Base-by-base conservation (phyloP, 2,888 invertebrate species). In the Leucania comma region DNA sequence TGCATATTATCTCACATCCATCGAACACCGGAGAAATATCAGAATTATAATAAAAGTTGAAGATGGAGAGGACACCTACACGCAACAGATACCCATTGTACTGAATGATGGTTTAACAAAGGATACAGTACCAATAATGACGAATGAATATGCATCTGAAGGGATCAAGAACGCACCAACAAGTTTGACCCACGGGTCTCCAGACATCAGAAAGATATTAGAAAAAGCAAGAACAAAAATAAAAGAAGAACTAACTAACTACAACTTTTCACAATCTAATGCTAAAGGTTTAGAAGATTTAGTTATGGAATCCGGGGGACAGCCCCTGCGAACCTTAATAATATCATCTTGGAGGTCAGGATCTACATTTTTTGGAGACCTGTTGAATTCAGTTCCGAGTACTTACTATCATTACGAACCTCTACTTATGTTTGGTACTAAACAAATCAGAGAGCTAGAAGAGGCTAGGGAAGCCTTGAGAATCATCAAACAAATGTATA, bases 351-450 rank as follows among this genome's bases (percentile, higher is more conserved):
- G 98, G 98, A 96, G 99, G 81, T 98, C 98, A 4, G 99, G 99
- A 2, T 98, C 98, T 29, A 98, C 98, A 38, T 99, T 99, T 91
- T 96, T 98, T 62, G 98, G 98, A 65, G 98, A 98, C 88, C 97
- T 98, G 50, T 90, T 98, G 56, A 98, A 98, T 90, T 96, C 98
- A 26, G 97, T 98, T 90, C 98, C 98, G 17, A 98, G 97, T 35
- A 98, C 98, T 91, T 99, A 97, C 93, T 99, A 98, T 93, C 98
- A 98, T 90, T 99, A 98, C 90, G 99, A 99, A 92, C 99, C 99
- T n/a, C 94, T 99, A 68, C 94, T 98, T 68, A 97, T 98, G 89
- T 98, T 97, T 93, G 98, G 97, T 75, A 98, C 98, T 82, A 96
- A 97, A 79, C 98, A 98, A 95, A 97, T 98, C 66, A 96, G 98